phyloP scores from a whole-genome alignment of 2,888 invertebrate species.

The Tachina fera region DNA sequence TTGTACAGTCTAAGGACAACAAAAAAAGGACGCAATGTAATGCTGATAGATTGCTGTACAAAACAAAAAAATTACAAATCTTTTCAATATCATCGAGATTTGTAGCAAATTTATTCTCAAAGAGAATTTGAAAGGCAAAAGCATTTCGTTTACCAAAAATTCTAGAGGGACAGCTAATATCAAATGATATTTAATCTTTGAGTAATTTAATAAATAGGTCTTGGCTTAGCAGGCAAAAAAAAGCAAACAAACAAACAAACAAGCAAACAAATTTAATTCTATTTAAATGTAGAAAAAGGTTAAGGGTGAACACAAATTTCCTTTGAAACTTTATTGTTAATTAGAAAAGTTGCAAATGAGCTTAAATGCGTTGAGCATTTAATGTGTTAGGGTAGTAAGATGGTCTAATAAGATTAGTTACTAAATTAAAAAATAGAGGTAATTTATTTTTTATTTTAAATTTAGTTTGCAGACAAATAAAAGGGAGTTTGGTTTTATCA shows the following conservation, averaged over 20 bases:
- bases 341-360: not conserved
- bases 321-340: not conserved
- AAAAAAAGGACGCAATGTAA: not conserved
- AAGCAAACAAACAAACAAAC: too few relatives aligned
- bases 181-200: not conserved
- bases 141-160: not conserved
- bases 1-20: not conserved
- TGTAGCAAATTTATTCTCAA: constrained; percentile 36
- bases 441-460: too few relatives aligned
- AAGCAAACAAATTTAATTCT: not conserved
- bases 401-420: too few relatives aligned
- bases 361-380: too few relatives aligned
- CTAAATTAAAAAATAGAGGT: too few relatives aligned
- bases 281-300: not conserved
- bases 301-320: not conserved
- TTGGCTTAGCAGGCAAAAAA: too few relatives aligned
- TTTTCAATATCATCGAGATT: constrained; percentile 27
- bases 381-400: too few relatives aligned
- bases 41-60: constrained; percentile 10
- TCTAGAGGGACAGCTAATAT: constrained; percentile 17
- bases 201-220: too few relatives aligned
- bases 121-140: constrained; percentile 13
- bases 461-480: too few relatives aligned
- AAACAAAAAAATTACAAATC: constrained; percentile 14
- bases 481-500: too few relatives aligned